Conservation (phyloP, 1,140 invertebrate genomes). For the Acromyrmex heyeri region DNA sequence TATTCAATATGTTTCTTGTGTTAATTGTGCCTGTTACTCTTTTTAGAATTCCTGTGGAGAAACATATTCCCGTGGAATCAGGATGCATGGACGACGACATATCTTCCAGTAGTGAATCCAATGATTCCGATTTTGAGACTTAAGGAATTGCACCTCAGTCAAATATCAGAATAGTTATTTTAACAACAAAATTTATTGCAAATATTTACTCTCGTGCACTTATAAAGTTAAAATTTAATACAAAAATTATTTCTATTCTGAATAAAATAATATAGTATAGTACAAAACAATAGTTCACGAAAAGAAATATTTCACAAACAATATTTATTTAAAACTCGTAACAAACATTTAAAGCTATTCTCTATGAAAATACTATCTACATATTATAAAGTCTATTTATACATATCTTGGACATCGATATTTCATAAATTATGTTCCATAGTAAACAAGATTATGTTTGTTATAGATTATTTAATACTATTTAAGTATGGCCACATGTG, state of each 20-base stretch:
- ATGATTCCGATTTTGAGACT: conserved; percentile 78
- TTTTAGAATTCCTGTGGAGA: conserved; percentile 76
- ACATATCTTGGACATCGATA: conserved; percentile 25
- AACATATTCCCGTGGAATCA: conserved; percentile 70
- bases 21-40: conserved; percentile 18
- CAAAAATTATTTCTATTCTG: conserved; percentile 25
- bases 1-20: not conserved
- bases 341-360: conserved; percentile 63
- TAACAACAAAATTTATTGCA: conserved; percentile 14
- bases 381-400: conserved; percentile 49
- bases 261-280: conserved; percentile 48
- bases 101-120: conserved; percentile 76
- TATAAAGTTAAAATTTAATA: conserved; percentile 10
- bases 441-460: conserved; percentile 2
- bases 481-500: not conserved
- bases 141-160: conserved; percentile 29
- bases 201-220: not conserved
- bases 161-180: not conserved
- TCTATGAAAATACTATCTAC: conserved; percentile 60
- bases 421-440: conserved; percentile 28
- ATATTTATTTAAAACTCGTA: conserved; percentile 75
- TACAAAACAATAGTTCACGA: not conserved
- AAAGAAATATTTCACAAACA: conserved; percentile 49
- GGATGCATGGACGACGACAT: conserved; percentile 74
- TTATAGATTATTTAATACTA: conserved; percentile 9